These are phyloP conservation scores for Trypoxylon attenuatum DNA, from an alignment of 2,888 invertebrate genomes.

Conservation along the genomic window DNA sequence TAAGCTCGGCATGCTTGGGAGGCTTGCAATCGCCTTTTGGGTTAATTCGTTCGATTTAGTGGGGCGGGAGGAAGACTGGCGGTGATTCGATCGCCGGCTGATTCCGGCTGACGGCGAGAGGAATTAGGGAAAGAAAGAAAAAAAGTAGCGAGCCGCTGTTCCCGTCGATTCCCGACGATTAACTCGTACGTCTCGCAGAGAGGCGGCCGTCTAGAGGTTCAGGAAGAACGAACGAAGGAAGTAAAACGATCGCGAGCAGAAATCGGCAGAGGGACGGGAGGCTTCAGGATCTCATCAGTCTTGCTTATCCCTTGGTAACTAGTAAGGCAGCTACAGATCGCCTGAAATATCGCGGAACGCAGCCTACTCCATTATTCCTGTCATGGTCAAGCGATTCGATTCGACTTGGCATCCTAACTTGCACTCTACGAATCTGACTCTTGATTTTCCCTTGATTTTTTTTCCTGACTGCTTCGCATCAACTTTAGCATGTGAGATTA, in stretches of 20 bases:
- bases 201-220: slow-evolving; percentile 12
- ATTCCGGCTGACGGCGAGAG: neutral
- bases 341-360: slow-evolving; percentile 45
- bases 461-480: no score
- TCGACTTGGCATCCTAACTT: slow-evolving; percentile 30
- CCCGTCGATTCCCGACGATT: slow-evolving; percentile 41
- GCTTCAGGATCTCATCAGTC: slow-evolving; percentile 55
- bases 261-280: neutral
- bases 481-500: no score
- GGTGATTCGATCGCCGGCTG: neutral
- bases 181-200: slow-evolving; percentile 34
- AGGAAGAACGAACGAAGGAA: neutral
- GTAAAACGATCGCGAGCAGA: neutral
- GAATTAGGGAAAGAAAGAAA: neutral
- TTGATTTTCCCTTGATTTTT: no score
- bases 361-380: slow-evolving; percentile 55
- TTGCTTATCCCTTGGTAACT: slow-evolving; percentile 53
- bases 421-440: slow-evolving; percentile 18
- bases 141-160: neutral
- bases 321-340: slow-evolving; percentile 50
- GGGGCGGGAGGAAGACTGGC: neutral
- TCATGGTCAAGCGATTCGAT: slow-evolving; percentile 56
- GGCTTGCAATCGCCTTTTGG: slow-evolving; percentile 1
- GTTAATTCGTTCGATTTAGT: slow-evolving; percentile 10
- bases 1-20: no score